phyloP scores from a whole-genome alignment of 2,797 vertebrate species.

The Hydrocynus forskahlii region DNA sequence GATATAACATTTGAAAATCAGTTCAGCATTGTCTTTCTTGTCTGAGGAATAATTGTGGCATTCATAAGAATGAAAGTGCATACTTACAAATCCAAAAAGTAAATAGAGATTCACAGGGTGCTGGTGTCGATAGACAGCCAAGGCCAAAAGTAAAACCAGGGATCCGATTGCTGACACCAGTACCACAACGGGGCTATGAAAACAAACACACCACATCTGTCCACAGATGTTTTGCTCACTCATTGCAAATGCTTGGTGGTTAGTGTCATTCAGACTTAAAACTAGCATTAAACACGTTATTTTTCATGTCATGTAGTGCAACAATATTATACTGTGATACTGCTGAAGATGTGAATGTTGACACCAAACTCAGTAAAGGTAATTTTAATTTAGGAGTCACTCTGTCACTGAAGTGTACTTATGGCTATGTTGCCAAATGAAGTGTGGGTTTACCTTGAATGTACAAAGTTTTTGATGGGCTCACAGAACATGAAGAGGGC shows the following conservation, averaged over 20 bases:
- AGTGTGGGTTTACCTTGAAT: conserved; percentile 79
- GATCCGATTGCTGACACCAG: conserved; percentile 84
- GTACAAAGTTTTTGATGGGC: conserved; percentile 84
- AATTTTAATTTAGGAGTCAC: not conserved
- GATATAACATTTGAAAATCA: not conserved
- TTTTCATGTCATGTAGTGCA: too few relatives aligned
- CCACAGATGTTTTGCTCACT: not conserved
- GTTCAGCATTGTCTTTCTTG: not conserved
- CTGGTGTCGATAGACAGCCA: conserved; percentile 87
- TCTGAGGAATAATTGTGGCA: not conserved
- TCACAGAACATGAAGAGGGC: conserved; percentile 86
- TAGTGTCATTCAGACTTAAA: too few relatives aligned
- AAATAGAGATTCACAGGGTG: conserved; percentile 94
- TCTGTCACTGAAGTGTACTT: not conserved
- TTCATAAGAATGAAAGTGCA: not conserved
- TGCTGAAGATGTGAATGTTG: too few relatives aligned
- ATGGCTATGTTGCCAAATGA: not conserved
- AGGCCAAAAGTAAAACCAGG: conserved; percentile 82
- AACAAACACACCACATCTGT: not conserved
- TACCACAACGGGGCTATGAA: conserved; percentile 85
- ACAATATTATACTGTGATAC: too few relatives aligned
- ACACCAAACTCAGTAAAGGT: too few relatives aligned
- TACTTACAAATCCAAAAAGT: conserved; percentile 86
- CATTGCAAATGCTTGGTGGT: not conserved
- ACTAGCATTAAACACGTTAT: too few relatives aligned